A percentile compares a stretch with the other conserved stretches of the same genome.
Evolutionary conservation across 2,113 vertebrate genomes (phyloP).

Genomic region (Urocitellus parryii): DNA sequence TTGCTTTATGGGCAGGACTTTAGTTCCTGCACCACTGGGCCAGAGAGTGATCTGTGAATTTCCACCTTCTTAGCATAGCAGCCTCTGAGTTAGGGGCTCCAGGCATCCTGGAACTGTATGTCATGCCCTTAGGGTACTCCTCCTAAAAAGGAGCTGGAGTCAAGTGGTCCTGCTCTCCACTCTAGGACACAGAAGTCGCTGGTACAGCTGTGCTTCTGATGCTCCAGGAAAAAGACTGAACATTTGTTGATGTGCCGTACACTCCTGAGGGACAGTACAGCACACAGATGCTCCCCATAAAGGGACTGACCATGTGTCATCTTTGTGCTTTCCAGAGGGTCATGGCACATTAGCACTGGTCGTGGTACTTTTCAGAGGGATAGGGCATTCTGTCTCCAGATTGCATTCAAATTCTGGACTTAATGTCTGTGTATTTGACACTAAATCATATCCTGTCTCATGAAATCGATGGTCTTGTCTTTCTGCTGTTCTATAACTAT

Average conservation of each 20-base stretch:
- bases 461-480: slow-evolving; percentile 36
- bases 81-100: background rate
- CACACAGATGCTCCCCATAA: slow-evolving; percentile 59
- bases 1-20: background rate
- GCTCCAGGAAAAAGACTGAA: slow-evolving; percentile 58
- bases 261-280: slow-evolving; percentile 11
- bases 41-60: background rate
- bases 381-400: slow-evolving; percentile 47
- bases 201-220: slow-evolving; percentile 40
- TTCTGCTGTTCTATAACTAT: slow-evolving; percentile 22
- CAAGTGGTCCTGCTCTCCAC: background rate
- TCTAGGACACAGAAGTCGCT: background rate
- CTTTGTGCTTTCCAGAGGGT: slow-evolving; percentile 32
- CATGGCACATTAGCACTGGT: slow-evolving; percentile 44
- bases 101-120: background rate
- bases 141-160: background rate
- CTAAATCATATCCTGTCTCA: slow-evolving; percentile 53
- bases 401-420: slow-evolving; percentile 60
- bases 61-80: background rate
- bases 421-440: slow-evolving; percentile 27
- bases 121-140: background rate
- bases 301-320: background rate
- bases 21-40: background rate
- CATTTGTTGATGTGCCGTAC: background rate
- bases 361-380: slow-evolving; percentile 43